A percentile compares a stretch with the other conserved stretches of the same genome.
These are phyloP conservation scores for Arge pagana DNA, from an alignment of 2,888 invertebrate species.

Conservation along the genomic window DNA sequence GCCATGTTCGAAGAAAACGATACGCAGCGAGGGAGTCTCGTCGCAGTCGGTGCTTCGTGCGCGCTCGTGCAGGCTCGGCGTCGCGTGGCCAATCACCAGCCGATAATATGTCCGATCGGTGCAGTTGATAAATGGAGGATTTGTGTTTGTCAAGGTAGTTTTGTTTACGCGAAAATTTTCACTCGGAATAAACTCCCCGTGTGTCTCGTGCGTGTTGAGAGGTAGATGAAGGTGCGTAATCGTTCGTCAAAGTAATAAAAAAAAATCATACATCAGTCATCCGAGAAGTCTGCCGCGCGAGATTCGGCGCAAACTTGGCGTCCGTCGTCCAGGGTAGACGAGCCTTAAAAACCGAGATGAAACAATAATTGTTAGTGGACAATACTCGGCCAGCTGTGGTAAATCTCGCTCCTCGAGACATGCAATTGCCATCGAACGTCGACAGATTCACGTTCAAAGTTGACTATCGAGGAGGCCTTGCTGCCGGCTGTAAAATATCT, in stretches of 20 bases:
- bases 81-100: slow-evolving; percentile 28
- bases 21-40: neutral
- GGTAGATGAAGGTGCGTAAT: slow-evolving; percentile 70
- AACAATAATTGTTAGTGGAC: slow-evolving; percentile 4
- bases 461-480: neutral
- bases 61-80: slow-evolving; percentile 33
- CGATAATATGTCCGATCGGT: slow-evolving; percentile 56
- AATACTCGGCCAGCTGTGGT: slow-evolving; percentile 31
- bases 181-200: slow-evolving; percentile 49
- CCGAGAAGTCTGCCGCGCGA: neutral
- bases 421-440: slow-evolving; percentile 7
- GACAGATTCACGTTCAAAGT: slow-evolving; percentile 3
- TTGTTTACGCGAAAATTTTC: slow-evolving; percentile 66
- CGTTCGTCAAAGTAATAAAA: slow-evolving; percentile 32
- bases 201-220: slow-evolving; percentile 57
- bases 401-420: too few relatives aligned
- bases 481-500: neutral
- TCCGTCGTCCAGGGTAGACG: slow-evolving; percentile 20
- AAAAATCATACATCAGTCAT: neutral
- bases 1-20: slow-evolving; percentile 16
- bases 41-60: slow-evolving; percentile 42
- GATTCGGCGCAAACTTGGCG: slow-evolving; percentile 12
- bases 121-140: slow-evolving; percentile 71
- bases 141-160: slow-evolving; percentile 71
- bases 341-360: slow-evolving; percentile 3